Evolutionary conservation across 2,113 vertebrate species (phyloP).

Genomic region (Gadus macrocephalus): DNA sequence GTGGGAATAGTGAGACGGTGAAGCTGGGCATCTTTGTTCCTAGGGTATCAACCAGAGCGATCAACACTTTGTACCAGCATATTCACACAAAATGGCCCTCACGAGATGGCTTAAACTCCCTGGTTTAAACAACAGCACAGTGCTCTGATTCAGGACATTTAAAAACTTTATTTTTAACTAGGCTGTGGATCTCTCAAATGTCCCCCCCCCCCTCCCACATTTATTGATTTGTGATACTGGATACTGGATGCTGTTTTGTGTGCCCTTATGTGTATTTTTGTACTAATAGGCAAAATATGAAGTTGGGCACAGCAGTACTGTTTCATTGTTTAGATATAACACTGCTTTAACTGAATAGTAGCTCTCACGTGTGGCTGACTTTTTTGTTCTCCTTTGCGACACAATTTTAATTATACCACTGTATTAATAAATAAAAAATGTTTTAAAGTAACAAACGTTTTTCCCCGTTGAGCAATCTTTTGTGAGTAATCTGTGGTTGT

Average conservation of each 20-base stretch:
- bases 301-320: constrained; percentile 92
- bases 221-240: constrained; percentile 92
- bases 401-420: constrained; percentile 93
- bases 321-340: constrained; percentile 87
- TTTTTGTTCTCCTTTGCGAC: constrained; percentile 68
- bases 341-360: constrained; percentile 91
- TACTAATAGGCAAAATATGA: constrained; percentile 99
- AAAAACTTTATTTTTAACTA: constrained; percentile 82
- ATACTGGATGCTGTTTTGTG: constrained; percentile 91
- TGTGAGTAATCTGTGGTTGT: no score
- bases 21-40: constrained; percentile 90
- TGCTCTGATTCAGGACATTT: constrained; percentile 82
- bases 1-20: constrained; percentile 89
- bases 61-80: constrained; percentile 84
- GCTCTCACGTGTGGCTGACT: constrained; percentile 91
- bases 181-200: constrained; percentile 77
- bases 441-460: constrained; percentile 85
- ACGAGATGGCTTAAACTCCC: constrained; percentile 67
- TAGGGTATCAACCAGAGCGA: constrained; percentile 32
- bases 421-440: constrained; percentile 94
- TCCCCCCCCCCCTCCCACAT: constrained; percentile 42
- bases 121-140: constrained; percentile 64
- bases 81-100: constrained; percentile 74
- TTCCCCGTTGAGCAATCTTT: constrained; percentile 19
- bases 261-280: constrained; percentile 99